Evolutionary conservation across 2,888 invertebrate genomes (phyloP).

Genomic region (Eristalinus sepulchralis): DNA sequence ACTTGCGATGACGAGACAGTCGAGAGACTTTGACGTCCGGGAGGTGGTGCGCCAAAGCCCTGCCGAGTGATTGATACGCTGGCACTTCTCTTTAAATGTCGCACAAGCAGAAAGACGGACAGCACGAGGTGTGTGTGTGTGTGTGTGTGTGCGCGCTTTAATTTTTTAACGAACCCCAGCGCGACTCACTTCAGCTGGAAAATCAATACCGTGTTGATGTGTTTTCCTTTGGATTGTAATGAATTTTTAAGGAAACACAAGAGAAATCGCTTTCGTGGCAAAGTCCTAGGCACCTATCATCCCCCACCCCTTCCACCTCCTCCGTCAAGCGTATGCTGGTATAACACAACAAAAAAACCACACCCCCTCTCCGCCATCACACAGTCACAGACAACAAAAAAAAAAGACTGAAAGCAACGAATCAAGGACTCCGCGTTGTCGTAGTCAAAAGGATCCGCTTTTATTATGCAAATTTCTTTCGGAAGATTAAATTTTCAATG

Average conservation of each 20-base stretch:
- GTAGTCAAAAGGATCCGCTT: background rate
- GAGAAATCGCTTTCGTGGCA: background rate
- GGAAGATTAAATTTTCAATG: slow-evolving; percentile 13
- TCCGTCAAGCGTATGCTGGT: background rate
- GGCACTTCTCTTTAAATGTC: background rate
- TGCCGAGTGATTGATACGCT: slow-evolving; percentile 15
- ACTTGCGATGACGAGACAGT: background rate
- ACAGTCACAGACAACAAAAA: background rate
- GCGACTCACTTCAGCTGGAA: background rate
- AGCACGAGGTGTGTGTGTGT: background rate
- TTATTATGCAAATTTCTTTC: slow-evolving; percentile 21
- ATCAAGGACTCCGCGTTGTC: background rate
- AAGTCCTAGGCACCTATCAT: background rate
- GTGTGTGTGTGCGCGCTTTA: background rate
- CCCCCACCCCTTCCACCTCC: no score
- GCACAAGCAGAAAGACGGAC: background rate
- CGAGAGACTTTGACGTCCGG: background rate
- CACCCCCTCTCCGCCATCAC: background rate
- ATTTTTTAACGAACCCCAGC: background rate
- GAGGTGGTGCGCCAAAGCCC: background rate
- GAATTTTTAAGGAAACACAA: slow-evolving; percentile 16
- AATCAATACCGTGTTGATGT: slow-evolving; percentile 16
- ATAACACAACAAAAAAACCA: slow-evolving; percentile 8
- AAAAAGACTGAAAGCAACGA: background rate
- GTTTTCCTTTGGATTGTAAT: slow-evolving; percentile 8